Base-by-base conservation (phyloP, 1,140 invertebrate species). In the Drosophila sulfurigaster region DNA sequence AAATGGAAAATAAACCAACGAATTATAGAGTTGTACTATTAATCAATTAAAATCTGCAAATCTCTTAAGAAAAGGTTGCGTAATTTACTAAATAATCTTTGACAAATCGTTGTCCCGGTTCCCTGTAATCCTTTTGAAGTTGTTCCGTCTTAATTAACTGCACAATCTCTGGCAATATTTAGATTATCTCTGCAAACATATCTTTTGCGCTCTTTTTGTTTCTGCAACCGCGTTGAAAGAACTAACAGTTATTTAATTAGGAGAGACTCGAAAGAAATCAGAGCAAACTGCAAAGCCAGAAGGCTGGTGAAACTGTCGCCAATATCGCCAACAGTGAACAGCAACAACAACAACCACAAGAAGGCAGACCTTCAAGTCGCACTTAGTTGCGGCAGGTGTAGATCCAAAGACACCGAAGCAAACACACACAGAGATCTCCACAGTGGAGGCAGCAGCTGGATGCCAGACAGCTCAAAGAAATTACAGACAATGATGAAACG, bases 401-500 rank as follows among this genome's bases (percentile, higher is more conserved):
- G 38, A 64, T 57, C 32, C 32, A 41, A 25, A 41, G 32, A 38
- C 8, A 11, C 35, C 3, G 20, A 25, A 3, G 20, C 20, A 25
- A 25, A 10, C 35, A 15, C 32, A 38, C 30, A 16, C 32, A 35
- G 25, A 52, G 20, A 25, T 25, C 20, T 25, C 35, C 5, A 5
- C 5, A 38, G 25, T 25, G 30, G 51, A 56, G 45, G 59, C 73
- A 75, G 67, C 73, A 75, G 67, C 73, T 76, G 60, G 52, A n/a
- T 57, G 38, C 54, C 54, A 76, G 38, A 35, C 54, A 76, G 66
- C 69, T 56, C 43, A 70, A 78, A 75, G 82, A 86, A 86, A 86
- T 79, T 81, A 76, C 79, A 69, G 67, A 91, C 81, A 86, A 89
- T 86, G 81, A 89, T 86, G 86, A 89, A 87, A 91, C 89, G 89